These are phyloP conservation scores for Dermolepida albohirtum DNA, from an alignment of 2,888 invertebrate species.

Conservation along the genomic window DNA sequence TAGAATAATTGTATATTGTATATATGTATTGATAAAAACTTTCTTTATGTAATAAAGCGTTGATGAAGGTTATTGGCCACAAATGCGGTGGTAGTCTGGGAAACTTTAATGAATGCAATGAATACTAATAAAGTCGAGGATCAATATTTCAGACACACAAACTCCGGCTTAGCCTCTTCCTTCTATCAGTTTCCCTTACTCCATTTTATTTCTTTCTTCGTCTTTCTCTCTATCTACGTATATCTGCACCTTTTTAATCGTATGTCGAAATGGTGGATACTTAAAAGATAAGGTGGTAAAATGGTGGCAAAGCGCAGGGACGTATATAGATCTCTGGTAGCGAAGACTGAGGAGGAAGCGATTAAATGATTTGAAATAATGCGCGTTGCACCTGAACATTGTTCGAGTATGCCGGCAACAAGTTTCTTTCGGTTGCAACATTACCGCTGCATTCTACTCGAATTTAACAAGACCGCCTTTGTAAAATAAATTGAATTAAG, in stretches of 20 bases:
- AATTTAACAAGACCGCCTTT: too few species aligned
- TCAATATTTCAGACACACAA: conserved; percentile 33
- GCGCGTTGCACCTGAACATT: conserved; percentile 21
- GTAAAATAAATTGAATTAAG: too few species aligned
- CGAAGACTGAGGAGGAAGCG: not conserved
- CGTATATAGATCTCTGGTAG: not conserved
- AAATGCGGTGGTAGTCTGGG: conserved; percentile 30
- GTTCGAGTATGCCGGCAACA: conserved; percentile 29
- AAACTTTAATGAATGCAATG: conserved; percentile 43
- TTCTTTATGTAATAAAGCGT: conserved; percentile 34
- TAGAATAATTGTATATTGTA: too few species aligned
- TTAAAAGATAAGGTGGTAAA: not conserved
- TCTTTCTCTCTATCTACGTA: not conserved
- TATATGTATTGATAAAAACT: conserved; percentile 27
- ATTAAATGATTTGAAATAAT: conserved; percentile 35
- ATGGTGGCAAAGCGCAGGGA: not conserved
- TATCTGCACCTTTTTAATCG: not conserved
- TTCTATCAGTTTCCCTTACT: too few species aligned
- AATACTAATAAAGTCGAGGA: conserved; percentile 43
- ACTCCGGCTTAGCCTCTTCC: not conserved
- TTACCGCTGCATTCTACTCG: not conserved
- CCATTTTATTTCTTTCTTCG: not conserved
- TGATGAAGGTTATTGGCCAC: conserved; percentile 40
- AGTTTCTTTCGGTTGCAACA: conserved; percentile 16
- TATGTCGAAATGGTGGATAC: not conserved